These are phyloP conservation scores for Bembecia ichneumoniformis DNA, from an alignment of 2,888 invertebrate genomes.

Conservation along the genomic window DNA sequence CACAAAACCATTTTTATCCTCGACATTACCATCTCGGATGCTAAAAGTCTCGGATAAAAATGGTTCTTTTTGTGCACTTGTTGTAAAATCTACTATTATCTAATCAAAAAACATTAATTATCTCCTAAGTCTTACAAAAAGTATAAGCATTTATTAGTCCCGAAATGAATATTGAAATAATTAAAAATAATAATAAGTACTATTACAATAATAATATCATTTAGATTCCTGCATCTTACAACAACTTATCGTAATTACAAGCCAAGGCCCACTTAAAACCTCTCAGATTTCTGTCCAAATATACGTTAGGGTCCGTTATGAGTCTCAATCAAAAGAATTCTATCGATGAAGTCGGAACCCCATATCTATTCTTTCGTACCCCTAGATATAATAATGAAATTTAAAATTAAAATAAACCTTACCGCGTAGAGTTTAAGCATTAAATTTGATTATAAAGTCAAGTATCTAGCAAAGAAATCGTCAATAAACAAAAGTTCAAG, in stretches of 20 bases:
- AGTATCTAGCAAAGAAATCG: slow-evolving; percentile 63
- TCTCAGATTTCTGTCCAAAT: slow-evolving; percentile 70
- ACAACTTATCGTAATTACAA: slow-evolving; percentile 70
- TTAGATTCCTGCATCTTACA: slow-evolving; percentile 48
- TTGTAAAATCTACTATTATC: no score
- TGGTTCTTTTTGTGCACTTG: no score
- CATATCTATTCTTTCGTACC: slow-evolving; percentile 67
- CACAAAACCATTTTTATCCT: no score
- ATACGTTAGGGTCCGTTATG: slow-evolving; percentile 70
- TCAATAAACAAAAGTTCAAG: slow-evolving; percentile 66
- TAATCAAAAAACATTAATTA: no score
- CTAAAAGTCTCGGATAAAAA: no score
- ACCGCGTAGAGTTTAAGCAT: slow-evolving; percentile 6
- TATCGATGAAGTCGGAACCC: slow-evolving; percentile 53
- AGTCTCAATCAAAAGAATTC: slow-evolving; percentile 60
- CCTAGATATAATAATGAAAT: slow-evolving; percentile 26
- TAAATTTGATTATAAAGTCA: slow-evolving; percentile 27
- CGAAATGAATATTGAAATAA: no score
- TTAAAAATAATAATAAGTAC: no score
- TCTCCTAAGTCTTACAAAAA: no score
- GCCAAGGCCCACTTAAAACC: slow-evolving; percentile 60
- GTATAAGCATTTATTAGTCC: no score
- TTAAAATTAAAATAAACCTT: slow-evolving; percentile 16
- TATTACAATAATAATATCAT: neutral
- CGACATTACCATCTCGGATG: no score